A percentile compares a stretch with the other conserved stretches of the same genome.
phyloP scores from a whole-genome alignment of 2,113 vertebrate species.

The Rhinopomastus cyanomelas region DNA sequence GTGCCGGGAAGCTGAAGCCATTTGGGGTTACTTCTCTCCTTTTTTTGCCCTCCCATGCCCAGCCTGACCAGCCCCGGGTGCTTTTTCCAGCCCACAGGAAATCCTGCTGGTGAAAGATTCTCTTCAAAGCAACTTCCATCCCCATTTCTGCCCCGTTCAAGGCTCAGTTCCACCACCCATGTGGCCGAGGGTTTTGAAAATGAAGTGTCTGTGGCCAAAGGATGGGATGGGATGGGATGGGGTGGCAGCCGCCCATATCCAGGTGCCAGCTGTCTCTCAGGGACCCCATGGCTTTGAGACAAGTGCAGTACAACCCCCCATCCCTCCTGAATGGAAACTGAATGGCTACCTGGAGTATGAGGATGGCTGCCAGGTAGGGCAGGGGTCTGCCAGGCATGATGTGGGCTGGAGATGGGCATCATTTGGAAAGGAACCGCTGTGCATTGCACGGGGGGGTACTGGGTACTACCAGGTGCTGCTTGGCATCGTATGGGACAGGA shows the following conservation, averaged over 20 bases:
- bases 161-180: not conserved
- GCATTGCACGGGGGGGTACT: too few relatives aligned
- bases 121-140: not conserved
- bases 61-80: not conserved
- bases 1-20: not conserved
- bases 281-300: not conserved
- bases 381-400: not conserved
- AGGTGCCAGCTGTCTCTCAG: not conserved
- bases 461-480: not conserved
- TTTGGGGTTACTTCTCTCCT: not conserved
- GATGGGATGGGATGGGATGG: not conserved
- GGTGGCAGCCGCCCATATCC: not conserved
- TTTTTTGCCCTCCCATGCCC: fast-evolving
- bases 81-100: not conserved
- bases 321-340: not conserved
- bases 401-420: too few relatives aligned
- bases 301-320: not conserved
- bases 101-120: fast-evolving
- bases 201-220: not conserved
- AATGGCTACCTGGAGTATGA: too few relatives aligned
- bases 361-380: too few relatives aligned
- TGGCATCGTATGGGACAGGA: not conserved
- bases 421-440: too few relatives aligned
- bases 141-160: not conserved
- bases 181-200: not conserved